Base-by-base conservation (phyloP, 2,113 vertebrate species). In the Oceanites oceanicus region DNA sequence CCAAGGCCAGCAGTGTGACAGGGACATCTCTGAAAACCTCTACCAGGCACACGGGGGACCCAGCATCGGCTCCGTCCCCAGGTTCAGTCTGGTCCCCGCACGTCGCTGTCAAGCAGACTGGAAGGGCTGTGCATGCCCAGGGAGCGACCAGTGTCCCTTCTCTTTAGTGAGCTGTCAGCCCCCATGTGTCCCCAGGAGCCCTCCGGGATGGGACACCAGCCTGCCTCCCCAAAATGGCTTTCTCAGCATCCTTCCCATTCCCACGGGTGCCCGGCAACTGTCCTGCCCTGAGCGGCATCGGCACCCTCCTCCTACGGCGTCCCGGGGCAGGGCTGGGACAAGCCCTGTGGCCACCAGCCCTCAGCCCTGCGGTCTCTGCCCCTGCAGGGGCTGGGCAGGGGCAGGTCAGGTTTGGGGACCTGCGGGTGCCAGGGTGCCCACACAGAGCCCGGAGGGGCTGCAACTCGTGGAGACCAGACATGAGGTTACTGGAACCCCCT, bases 121-220 rank as follows among this genome's bases (percentile, higher is more conserved):
- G 45, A 44, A 62, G 76, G 50, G 66, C 52, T 40, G 44, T 27
- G 44, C 4, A 2, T 40, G 40, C 66, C 25, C 14, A 13, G 49
- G 30, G 27, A 90, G 34, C 50, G 45, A 77, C 25, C 19, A 9
- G 29, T 6, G 47, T 78, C 77, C 22, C 20, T 84, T 85, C 52
- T 59, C 71, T 32, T 26, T 7, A 34, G 62, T 67, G 70, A 78
- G 56, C 58, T 53, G 30, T 10, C 44, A 56, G 22, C 3, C 45
- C 13, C 38, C 1, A 0, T 0, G 0, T 58, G 36, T 83, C 82
- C 58, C 36, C 36, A 27, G 53, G 36, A 84, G 7, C 1, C 1
- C 6, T 59, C 32, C 0, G 2, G 44, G 44, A 4, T 62, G 68
- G 52, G 27, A 56, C 11, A 15, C 25, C 81, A 63, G 22, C 49